Conservation (phyloP, 2,888 invertebrate genomes). For the Geophilus truncorum region DNA sequence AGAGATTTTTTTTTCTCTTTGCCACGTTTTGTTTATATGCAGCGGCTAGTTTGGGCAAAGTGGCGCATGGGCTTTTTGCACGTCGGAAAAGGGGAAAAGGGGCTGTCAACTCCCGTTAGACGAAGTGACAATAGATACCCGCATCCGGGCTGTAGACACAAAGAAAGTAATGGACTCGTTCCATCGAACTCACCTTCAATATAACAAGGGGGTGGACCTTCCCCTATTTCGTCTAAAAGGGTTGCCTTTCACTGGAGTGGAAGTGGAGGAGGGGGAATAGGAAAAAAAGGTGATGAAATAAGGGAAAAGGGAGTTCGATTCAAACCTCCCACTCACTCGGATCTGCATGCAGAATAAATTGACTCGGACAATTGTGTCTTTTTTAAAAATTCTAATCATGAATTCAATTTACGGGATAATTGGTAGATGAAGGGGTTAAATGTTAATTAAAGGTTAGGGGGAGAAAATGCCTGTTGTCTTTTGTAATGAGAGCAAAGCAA, state of each 20-base stretch:
- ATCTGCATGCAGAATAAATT: background rate
- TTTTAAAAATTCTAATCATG: background rate
- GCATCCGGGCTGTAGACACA: slow-evolving; percentile 19
- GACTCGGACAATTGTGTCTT: background rate
- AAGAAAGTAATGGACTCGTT: slow-evolving; percentile 27
- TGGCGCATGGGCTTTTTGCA: background rate
- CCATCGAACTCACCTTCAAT: slow-evolving; percentile 22
- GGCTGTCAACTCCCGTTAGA: slow-evolving; percentile 8
- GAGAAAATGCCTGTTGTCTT: slow-evolving; percentile 2
- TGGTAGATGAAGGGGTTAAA: background rate
- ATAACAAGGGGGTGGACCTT: background rate
- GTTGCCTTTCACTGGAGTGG: slow-evolving; percentile 18
- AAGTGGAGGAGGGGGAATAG: background rate
- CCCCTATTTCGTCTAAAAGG: slow-evolving; percentile 14
- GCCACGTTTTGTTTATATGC: background rate
- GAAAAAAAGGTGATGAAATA: slow-evolving; percentile 23
- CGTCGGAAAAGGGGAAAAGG: slow-evolving; percentile 5
- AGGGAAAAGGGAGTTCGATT: background rate
- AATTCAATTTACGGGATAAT: background rate
- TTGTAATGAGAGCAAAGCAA: background rate
- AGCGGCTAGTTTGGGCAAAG: slow-evolving; percentile 8
- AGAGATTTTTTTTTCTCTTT: too few relatives aligned
- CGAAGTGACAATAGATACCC: slow-evolving; percentile 25
- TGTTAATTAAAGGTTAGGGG: slow-evolving; percentile 1
- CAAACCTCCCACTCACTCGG: background rate